Conservation (phyloP, 2,888 invertebrate genomes). For the Gordius sp. region DNA sequence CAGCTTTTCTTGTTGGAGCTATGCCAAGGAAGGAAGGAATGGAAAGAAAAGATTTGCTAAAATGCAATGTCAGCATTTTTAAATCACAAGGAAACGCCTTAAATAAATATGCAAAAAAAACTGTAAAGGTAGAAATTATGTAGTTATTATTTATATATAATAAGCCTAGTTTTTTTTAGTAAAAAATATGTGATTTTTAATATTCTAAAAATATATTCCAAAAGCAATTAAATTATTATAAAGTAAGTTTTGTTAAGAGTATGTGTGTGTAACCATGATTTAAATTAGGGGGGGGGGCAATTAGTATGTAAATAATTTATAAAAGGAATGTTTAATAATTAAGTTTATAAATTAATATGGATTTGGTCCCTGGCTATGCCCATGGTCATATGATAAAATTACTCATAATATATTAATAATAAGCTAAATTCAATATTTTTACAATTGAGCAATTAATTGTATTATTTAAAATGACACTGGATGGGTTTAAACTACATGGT, state of each 20-base stretch:
- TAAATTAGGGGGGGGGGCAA: too few relatives aligned
- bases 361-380: too few relatives aligned
- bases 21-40: constrained; percentile 93
- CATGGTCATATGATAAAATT: too few relatives aligned
- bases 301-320: too few relatives aligned
- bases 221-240: background rate
- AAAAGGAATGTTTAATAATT: too few relatives aligned
- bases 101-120: constrained; percentile 61
- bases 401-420: too few relatives aligned
- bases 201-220: background rate
- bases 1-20: constrained; percentile 81
- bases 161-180: background rate
- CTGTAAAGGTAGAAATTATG: constrained; percentile 45
- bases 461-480: too few relatives aligned
- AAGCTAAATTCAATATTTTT: too few relatives aligned
- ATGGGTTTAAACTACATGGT: too few relatives aligned
- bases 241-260: background rate
- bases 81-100: constrained; percentile 80
- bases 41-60: constrained; percentile 87
- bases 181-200: background rate
- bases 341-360: too few relatives aligned
- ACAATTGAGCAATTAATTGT: too few relatives aligned
- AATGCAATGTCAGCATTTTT: constrained; percentile 91
- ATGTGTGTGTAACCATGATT: too few relatives aligned
- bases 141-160: background rate